Evolutionary conservation across 1,140 invertebrate genomes (phyloP).

Genomic region (Aphelinus certus): DNA sequence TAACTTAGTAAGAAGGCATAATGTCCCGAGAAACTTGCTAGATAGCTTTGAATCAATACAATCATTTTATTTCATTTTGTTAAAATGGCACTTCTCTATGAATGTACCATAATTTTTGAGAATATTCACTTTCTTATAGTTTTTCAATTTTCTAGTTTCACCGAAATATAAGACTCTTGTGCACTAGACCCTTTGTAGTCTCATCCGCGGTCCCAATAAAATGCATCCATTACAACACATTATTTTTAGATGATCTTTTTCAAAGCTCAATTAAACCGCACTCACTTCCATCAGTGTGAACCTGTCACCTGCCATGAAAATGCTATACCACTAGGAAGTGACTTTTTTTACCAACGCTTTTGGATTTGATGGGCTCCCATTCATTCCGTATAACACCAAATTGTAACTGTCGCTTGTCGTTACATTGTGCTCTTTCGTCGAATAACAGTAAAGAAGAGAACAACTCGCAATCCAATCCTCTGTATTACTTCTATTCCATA

Average conservation of each 20-base stretch:
- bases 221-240: background rate
- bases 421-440: background rate
- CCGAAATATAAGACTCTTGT: too few species aligned
- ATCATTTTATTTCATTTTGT: too few species aligned
- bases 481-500: background rate
- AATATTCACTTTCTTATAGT: too few species aligned
- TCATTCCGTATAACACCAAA: conserved; percentile 19
- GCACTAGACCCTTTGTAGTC: too few species aligned
- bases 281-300: background rate
- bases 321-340: background rate
- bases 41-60: too few species aligned
- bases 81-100: too few species aligned
- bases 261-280: background rate
- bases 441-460: background rate
- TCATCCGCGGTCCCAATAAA: background rate
- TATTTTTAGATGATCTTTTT: conserved; percentile 1
- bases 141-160: too few species aligned
- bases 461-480: conserved; percentile 17
- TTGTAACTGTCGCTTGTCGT: conserved; percentile 11
- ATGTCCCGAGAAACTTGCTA: too few species aligned
- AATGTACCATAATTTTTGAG: too few species aligned
- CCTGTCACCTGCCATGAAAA: conserved; percentile 6
- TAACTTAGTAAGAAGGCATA: too few species aligned
- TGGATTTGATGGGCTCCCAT: conserved; percentile 17
- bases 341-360: conserved; percentile 14